Base-by-base conservation (phyloP, 2,797 vertebrate genomes). In the Gallirallus australis region DNA sequence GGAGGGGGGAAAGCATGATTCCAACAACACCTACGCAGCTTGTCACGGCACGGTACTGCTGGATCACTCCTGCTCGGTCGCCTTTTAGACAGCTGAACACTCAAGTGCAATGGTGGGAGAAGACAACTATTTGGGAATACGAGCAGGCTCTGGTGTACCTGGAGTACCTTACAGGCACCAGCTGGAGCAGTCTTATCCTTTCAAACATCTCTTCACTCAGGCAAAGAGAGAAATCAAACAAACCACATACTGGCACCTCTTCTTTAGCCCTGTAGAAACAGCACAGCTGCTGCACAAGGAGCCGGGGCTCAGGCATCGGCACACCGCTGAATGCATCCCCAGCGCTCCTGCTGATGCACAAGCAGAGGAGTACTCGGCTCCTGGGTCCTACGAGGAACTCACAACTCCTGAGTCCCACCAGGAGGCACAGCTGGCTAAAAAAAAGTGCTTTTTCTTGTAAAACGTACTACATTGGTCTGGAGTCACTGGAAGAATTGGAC, bases 381-480 rank as follows among this genome's bases (percentile, higher is more conserved):
- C 95, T 15, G 66, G 50, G 47, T 73, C 50, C 91, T 68, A 39
- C 45, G 35, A 52, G 56, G 82, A 81, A 50, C 0, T 0, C 85
- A 81, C 69, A 40, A 45, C 66, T 84, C 72, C 79, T 0, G 6
- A 76, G 47, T 75, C 60, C 86, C 37, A 80, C 60, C 39, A 87
- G 81, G 91, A 91, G 80, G 85, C 77, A 84, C 85, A 86, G 82
- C 82, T 86, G 54, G 89, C 90, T 92, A 66, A 83, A 91, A 90
- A 90, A 93, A 95, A 95, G 91, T 96, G 94, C 92, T 91, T 96
- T 87, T 83, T 69, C 86, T 82, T 92, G 48, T 76, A 73, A 59
- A 92, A 90, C 27, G 5, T 77, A 85, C 53, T 54, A 47, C 57
- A 80, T 90, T 87, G 64, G 56, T 63, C 81, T 93, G 64, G 86